Base-by-base conservation (phyloP, 1,140 invertebrate genomes). In the Oryctes rhinoceros region DNA sequence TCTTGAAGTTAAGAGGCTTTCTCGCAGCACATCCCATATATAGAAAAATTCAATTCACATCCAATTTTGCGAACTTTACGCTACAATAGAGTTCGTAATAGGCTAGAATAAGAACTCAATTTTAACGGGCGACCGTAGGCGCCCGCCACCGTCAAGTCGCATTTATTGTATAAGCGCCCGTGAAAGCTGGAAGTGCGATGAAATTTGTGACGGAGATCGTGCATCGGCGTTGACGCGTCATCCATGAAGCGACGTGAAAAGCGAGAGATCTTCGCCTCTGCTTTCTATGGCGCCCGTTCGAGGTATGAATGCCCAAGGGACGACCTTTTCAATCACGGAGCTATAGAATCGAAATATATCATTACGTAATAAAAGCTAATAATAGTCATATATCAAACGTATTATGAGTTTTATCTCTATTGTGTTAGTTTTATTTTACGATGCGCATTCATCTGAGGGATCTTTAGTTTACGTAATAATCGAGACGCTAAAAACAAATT, bases 31-130 rank as follows among this genome's bases (percentile, higher is more conserved):
- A 62, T 82, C 79, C 48, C 24, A 30, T 71, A 71, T 80, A 79
- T 80, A 78, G 81, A 82, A 83, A 83, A 83, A 82, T 83, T 83
- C 83, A 83, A 83, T 83, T 83, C 83, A 83, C 80, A 82, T 83
- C 81, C 83, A 83, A 83, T 83, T 83, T 82, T 83, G 79, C 80
- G 80, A 83, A 79, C 82, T 83, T 81, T 78, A 77, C 80, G 79
- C 78, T 80, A 83, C 83, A 83, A 83, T 83, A 80, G 81, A 80
- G 53, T 49, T 74, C 35, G 81, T 78, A 78, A 80, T 80, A 78
- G 80, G 80, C 53, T 71, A 76, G 79, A 80, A 80, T 80, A 80
- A 80, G 74, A 80, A 80, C 74, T 76, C 79, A 80, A 80, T 80
- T 80, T 80, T 80, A 80, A 80, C 79, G 49, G 44, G 37, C 75